Evolutionary conservation across 2,888 invertebrate species (phyloP), one percentile per base, ranked within the genome.

Genomic region (Helleia helle): DNA sequence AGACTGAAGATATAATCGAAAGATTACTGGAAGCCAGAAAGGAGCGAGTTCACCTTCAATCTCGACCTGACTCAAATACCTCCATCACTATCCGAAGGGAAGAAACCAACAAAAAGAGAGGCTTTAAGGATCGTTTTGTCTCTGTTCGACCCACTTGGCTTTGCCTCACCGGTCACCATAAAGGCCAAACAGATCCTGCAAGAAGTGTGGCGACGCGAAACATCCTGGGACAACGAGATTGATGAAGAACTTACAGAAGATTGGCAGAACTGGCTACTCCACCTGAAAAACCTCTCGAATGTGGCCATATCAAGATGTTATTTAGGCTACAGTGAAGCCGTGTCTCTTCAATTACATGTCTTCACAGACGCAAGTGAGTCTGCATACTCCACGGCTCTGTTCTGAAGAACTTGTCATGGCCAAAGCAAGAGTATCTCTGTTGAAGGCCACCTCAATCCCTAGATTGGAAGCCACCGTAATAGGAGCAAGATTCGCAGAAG

Each of bases 81-180:
- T 1, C 9, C 29, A 11, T 29, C 1, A 6, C 18, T n/a, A 7
- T 2, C 39, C 3, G 13, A 30, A 1, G 37, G 22, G 1, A 8
- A 25, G 4, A 17, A 13, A 2, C 47, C 50, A 0, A 47, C 50
- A 2, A 50, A 48, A 9, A 36, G 46, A 26, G 46, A 48, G 39
- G 41, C 42, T 1, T 37, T 46, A 0, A 11, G 46, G 15, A 17
- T 36, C 1, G 29, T 44, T 1, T 48, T 46, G 46, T 46, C 46
- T 1, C 18, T 44, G 3, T 46, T 41, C 18, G 46, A 48, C 28
- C 46, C 46, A 1, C 22, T 46, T 2, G 46, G 46, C 6, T 14
- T 49, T 13, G 44, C 27, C 6, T 38, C 48, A 1, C 48, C 48
- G 1, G 41, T 48, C 2, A 44, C 40, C 2, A 40, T 38, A 14